phyloP scores from a whole-genome alignment of 35 echinoderm and acorn worm species.

The Apostichopus californicus region DNA sequence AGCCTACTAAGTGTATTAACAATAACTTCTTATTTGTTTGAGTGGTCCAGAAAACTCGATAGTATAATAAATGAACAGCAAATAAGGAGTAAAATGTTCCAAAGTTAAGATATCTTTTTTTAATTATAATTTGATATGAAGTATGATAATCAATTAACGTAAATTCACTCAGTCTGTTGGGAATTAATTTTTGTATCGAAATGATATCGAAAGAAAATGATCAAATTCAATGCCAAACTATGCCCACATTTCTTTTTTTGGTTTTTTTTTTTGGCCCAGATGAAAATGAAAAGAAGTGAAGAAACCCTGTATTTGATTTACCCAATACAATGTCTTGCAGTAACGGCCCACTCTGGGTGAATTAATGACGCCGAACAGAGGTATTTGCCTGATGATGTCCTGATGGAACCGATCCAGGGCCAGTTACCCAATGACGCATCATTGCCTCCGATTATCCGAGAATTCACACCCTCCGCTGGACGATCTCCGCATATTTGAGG shows the following conservation, averaged over 20 bases:
- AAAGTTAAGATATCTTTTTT: no score
- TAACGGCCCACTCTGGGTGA: conserved; percentile 63
- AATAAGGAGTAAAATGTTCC: no score
- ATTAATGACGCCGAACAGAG: conserved; percentile 66
- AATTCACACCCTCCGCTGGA: conserved; percentile 14
- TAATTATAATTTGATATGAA: no score
- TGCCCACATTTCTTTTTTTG: neutral
- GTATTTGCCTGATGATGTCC: neutral
- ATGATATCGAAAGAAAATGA: no score
- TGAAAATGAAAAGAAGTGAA: no score
- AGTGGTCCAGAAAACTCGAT: no score
- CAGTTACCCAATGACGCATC: conserved; percentile 36
- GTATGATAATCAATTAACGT: no score
- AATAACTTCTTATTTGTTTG: no score
- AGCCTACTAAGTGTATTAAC: no score
- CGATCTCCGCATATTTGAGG: conserved; percentile 23
- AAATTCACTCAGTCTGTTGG: no score
- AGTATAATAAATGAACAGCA: no score
- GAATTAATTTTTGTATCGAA: no score
- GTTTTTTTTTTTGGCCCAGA: neutral
- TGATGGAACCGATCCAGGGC: conserved; percentile 75
- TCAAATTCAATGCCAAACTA: neutral
- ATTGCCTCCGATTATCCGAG: conserved; percentile 60
- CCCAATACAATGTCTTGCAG: conserved; percentile 62
- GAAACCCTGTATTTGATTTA: neutral